phyloP scores from a whole-genome alignment of 2,113 vertebrate genomes.

The Campylorhamphus procurvoides region DNA sequence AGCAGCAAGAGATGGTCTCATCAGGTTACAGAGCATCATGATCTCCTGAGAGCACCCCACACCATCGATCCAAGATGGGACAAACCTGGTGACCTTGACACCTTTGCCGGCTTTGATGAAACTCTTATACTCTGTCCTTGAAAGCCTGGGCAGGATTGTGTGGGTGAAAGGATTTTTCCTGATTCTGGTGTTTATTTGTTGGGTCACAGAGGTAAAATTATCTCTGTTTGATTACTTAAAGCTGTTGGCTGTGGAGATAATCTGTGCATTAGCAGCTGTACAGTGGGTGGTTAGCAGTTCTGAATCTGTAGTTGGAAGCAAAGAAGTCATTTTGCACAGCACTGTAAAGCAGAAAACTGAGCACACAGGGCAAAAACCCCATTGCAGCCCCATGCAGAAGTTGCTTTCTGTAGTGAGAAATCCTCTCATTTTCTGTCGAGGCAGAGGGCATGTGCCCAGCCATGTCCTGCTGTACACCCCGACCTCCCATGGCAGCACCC shows the following conservation, averaged over 20 bases:
- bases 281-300: background rate
- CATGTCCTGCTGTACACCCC: accelerated
- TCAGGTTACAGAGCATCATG: accelerated
- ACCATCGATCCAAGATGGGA: background rate
- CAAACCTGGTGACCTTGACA: background rate
- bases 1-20: background rate
- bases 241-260: conserved; percentile 54
- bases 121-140: background rate
- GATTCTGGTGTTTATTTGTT: conserved; percentile 39
- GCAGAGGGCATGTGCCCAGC: background rate
- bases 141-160: background rate
- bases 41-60: background rate
- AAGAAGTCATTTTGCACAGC: background rate
- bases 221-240: conserved; percentile 63
- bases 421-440: accelerated
- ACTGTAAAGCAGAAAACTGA: background rate
- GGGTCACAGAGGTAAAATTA: conserved; percentile 49
- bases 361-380: background rate
- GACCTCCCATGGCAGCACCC: background rate
- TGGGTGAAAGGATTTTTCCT: background rate
- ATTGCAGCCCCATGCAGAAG: background rate
- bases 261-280: conserved; percentile 49
- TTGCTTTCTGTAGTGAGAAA: background rate
- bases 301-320: background rate
- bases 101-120: background rate